phyloP scores from a whole-genome alignment of 2,888 invertebrate genomes.

The Diarsia dahlii region DNA sequence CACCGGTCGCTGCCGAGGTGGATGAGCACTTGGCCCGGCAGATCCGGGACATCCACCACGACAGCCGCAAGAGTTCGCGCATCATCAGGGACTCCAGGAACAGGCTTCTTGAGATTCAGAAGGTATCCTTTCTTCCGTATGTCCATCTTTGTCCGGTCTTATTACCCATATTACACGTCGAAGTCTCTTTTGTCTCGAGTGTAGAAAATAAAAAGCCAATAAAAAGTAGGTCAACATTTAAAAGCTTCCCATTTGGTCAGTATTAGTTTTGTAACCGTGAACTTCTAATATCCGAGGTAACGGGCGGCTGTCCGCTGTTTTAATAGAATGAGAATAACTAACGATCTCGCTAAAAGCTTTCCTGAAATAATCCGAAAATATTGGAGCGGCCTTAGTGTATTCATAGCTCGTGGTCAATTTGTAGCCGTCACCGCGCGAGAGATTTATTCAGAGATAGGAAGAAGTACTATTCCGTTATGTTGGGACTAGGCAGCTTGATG shows the following conservation, averaged over 20 bases:
- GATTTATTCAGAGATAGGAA: neutral
- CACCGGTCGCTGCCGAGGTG: conserved; percentile 63
- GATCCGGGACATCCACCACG: conserved; percentile 81
- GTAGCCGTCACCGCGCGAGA: neutral
- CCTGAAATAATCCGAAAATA: conserved; percentile 31
- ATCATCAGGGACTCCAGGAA: conserved; percentile 81
- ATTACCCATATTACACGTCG: too few species aligned
- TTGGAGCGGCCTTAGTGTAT: conserved; percentile 2
- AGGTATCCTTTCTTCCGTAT: conserved; percentile 54
- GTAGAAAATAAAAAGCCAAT: neutral
- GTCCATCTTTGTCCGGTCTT: neutral
- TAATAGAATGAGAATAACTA: conserved; percentile 32
- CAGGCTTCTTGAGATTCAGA: conserved; percentile 82
- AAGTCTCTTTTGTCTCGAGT: neutral
- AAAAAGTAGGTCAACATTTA: neutral
- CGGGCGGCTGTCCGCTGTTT: neutral
- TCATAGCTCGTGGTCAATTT: neutral
- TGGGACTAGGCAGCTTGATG: neutral
- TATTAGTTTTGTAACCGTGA: neutral
- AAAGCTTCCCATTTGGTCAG: neutral
- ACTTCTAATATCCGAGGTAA: neutral
- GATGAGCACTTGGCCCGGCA: conserved; percentile 76
- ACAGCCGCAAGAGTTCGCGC: conserved; percentile 81
- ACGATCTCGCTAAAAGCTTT: conserved; percentile 48
- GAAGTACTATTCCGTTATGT: neutral